A percentile compares a stretch with the other conserved stretches of the same genome.
These are phyloP conservation scores for Morbakka virulenta DNA, from an alignment of 30 jellyfish, hydroid and myxozoan genomes.

Conservation along the genomic window DNA sequence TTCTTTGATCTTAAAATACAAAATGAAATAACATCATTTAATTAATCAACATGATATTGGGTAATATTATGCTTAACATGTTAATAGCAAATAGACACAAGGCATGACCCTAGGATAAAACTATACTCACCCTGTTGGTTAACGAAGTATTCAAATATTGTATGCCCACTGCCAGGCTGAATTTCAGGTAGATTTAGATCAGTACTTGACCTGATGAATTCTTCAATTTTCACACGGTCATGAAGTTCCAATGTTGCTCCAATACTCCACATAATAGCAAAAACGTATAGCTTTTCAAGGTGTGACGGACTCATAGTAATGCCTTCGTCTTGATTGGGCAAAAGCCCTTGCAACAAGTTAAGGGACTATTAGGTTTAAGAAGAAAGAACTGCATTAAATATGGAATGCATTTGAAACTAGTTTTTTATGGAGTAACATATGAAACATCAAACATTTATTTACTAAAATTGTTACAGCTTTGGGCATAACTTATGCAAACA, in stretches of 20 bases:
- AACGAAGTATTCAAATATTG: conserved; percentile 73
- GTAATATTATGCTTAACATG: too few species aligned
- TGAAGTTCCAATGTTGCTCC: conserved; percentile 76
- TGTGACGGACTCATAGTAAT: conserved; percentile 15
- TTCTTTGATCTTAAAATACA: too few species aligned
- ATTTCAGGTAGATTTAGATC: conserved; percentile 49
- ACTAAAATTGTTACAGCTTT: too few species aligned
- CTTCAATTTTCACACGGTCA: conserved; percentile 67
- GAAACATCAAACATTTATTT: too few species aligned
- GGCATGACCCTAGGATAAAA: background rate
- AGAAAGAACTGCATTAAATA: too few species aligned
- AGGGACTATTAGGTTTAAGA: conserved; percentile 52
- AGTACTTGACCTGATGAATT: conserved; percentile 44
- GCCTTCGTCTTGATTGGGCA: conserved; percentile 57
- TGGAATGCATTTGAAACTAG: too few species aligned
- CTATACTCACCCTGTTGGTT: conserved; percentile 45
- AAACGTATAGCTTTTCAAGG: conserved; percentile 62
- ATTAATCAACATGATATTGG: background rate
- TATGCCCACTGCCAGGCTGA: conserved; percentile 48
- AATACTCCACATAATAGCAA: conserved; percentile 81
- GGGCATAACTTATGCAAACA: too few species aligned
- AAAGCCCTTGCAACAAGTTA: conserved; percentile 66
- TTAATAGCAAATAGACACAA: too few species aligned
- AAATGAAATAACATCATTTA: background rate
- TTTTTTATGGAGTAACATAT: too few species aligned